Evolutionary conservation across 2,797 vertebrate species (phyloP), one percentile per base, ranked within the genome.

Genomic region (Podarcis lilfordi): DNA sequence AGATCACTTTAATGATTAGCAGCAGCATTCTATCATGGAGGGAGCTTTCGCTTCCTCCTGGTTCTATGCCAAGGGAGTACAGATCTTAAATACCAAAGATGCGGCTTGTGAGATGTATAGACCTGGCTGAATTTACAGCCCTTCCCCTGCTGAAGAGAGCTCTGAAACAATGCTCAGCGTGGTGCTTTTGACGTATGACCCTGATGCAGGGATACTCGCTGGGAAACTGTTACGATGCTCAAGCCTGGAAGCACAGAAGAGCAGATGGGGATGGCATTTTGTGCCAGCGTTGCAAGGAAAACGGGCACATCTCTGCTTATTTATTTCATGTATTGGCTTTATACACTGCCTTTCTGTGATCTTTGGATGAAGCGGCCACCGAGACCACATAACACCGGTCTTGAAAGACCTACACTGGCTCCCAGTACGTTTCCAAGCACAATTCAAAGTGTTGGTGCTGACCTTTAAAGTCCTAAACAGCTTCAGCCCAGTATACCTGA

Each of bases 1-100:
- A 78, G 76, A 78, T 78, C 43, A 50, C 43, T 78, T 78, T 50
- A 78, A 78, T 78, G 76, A 78, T 78, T 78, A 78, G 76, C 43
- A 78, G 25, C 76, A 29, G 76, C 43, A 50, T 45, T 78, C 40
- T 45, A 78, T 78, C 76, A 50, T 50, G 13, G 43, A 27, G 3
- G 27, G 27, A 50, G 43, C 37, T 45, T 50, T 50, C 8, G 43
- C 75, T 77, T 77, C 43, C 7, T 45, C 5, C 43, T 50, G 43
- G 76, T 50, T 50, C 29, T 7, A 50, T 50, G 76, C 76, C 76
- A 78, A 45, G 50, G 43, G 43, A 78, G 76, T 4, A 17, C 76
- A 78, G 43, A 43, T 25, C 43, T 78, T 37, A 45, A 45, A 50
- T 27, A 13, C 43, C 43, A 50, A 78, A 5, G 43, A 50, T 50